These are phyloP conservation scores for Alentia gelatinosa DNA, from an alignment of 2,888 invertebrate genomes.

Conservation along the genomic window DNA sequence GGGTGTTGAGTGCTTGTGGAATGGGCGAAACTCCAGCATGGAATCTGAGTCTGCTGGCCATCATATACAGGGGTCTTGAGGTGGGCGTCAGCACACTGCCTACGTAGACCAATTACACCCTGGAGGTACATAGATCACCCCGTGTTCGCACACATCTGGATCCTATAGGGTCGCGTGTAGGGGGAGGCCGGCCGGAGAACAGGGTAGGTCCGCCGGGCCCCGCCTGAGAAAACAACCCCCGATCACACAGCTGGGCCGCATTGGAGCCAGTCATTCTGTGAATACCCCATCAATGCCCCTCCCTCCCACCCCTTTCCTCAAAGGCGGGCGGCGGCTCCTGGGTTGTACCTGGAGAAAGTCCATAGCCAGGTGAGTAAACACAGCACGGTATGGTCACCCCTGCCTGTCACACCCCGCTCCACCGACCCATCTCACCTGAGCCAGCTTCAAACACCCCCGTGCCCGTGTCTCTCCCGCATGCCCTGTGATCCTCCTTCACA, in stretches of 20 bases:
- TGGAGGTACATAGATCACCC: constrained; percentile 34
- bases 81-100: not conserved
- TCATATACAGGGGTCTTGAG: not conserved
- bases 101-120: constrained; percentile 27
- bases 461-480: not conserved
- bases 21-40: not conserved
- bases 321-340: not conserved
- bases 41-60: not conserved
- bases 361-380: not conserved
- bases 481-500: not conserved
- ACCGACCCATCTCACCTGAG: not conserved
- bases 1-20: not conserved
- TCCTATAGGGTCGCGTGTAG: constrained; percentile 32
- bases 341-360: not conserved
- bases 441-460: not conserved
- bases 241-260: constrained; percentile 18
- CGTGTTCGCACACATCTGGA: constrained; percentile 41
- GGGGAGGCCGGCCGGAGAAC: not conserved
- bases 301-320: not conserved
- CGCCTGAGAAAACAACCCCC: constrained; percentile 9
- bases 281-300: not conserved
- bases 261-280: constrained; percentile 2
- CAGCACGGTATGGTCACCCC: not conserved
- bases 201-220: not conserved
- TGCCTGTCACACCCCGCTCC: not conserved